Percentiles rank a stretch among this genome's conserved stretches.
These are phyloP conservation scores for Chlorops oryzae DNA, from an alignment of 1,140 invertebrate genomes.

Conservation along the genomic window DNA sequence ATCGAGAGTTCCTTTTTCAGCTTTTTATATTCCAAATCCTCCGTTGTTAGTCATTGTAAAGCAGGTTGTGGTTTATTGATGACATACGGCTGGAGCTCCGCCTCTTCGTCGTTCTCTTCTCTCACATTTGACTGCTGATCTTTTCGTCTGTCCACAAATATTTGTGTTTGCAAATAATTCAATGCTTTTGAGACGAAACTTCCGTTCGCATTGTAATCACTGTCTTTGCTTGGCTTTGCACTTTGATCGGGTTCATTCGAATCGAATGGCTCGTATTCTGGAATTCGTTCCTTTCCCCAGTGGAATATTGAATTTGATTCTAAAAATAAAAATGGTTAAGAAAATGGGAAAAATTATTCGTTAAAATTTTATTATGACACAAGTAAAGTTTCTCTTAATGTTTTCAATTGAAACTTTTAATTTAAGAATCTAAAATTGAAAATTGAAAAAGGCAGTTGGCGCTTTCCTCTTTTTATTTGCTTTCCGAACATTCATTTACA, in stretches of 20 bases:
- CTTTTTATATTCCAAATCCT: too few species aligned
- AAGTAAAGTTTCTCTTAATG: too few species aligned
- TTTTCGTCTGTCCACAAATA: slow-evolving; percentile 29
- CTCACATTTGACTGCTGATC: background rate
- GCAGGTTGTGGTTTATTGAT: too few species aligned
- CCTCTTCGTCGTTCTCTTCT: too few species aligned
- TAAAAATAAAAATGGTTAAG: slow-evolving; percentile 9
- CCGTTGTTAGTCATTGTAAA: too few species aligned
- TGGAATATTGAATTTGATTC: slow-evolving; percentile 39
- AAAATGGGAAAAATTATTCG: too few species aligned
- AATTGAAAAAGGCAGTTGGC: too few species aligned
- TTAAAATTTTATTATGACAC: too few species aligned
- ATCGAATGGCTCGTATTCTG: slow-evolving; percentile 36
- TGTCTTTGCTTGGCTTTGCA: slow-evolving; percentile 17
- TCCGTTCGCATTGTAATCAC: slow-evolving; percentile 32
- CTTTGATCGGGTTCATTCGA: slow-evolving; percentile 38
- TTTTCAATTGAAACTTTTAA: background rate
- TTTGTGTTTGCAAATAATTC: slow-evolving; percentile 37
- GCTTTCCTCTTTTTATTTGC: too few species aligned
- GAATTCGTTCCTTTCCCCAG: slow-evolving; percentile 34
- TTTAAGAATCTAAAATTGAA: background rate
- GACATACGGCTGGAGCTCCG: too few species aligned
- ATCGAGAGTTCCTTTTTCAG: too few species aligned
- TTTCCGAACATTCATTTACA: too few species aligned
- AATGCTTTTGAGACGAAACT: slow-evolving; percentile 37